Conservation (phyloP, 2,888 invertebrate species). For the Tachystola acroxantha region DNA sequence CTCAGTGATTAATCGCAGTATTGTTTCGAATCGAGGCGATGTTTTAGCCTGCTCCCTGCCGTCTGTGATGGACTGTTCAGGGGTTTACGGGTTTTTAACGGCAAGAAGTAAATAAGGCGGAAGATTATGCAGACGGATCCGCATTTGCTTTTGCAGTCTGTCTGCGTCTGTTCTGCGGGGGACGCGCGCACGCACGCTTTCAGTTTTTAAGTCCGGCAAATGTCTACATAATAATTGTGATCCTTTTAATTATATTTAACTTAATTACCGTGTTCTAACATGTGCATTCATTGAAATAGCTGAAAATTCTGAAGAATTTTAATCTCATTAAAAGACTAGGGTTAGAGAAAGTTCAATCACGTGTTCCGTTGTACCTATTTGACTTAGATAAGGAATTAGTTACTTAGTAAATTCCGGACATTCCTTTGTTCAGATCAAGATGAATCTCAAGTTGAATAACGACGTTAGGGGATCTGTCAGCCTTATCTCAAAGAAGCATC, state of each 20-base stretch:
- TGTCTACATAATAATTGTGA: too few relatives aligned
- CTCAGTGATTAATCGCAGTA: constrained; percentile 59
- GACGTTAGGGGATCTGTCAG: constrained; percentile 21
- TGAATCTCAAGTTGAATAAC: constrained; percentile 68
- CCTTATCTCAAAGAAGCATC: background rate
- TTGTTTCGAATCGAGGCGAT: constrained; percentile 43
- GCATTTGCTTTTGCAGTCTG: constrained; percentile 43
- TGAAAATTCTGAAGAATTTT: too few relatives aligned
- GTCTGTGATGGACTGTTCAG: constrained; percentile 31
- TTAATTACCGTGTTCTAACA: too few relatives aligned
- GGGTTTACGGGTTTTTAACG: constrained; percentile 55
- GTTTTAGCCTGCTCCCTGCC: constrained; percentile 17
- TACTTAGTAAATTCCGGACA: too few relatives aligned
- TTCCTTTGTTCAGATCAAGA: too few relatives aligned
- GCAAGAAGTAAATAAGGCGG: constrained; percentile 46
- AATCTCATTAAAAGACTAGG: too few relatives aligned
- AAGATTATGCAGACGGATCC: constrained; percentile 52
- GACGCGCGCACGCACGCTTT: constrained; percentile 46
- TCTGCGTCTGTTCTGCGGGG: constrained; percentile 30
- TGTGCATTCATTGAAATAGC: too few relatives aligned
- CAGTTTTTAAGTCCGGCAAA: constrained; percentile 2
- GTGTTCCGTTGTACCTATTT: too few relatives aligned
- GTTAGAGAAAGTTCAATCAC: too few relatives aligned
- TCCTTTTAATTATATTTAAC: too few relatives aligned
- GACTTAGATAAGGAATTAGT: too few relatives aligned